These are phyloP conservation scores for Cricetomys ansorgei DNA, from an alignment of 2,113 vertebrate genomes.

Conservation along the genomic window DNA sequence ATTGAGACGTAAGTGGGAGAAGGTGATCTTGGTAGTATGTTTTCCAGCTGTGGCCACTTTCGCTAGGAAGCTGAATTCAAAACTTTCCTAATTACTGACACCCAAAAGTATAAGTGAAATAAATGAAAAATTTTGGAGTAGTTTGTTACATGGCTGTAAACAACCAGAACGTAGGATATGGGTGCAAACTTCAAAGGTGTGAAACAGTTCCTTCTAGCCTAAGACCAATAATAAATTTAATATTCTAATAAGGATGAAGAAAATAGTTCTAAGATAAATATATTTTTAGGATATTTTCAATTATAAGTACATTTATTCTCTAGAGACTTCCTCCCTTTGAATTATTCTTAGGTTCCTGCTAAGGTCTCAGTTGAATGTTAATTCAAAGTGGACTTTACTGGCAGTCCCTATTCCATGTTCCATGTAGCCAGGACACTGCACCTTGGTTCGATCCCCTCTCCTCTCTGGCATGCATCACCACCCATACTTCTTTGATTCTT, in stretches of 20 bases:
- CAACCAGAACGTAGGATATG: not conserved
- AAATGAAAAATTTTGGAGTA: not conserved
- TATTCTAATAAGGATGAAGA: not conserved
- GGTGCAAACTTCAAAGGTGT: not conserved
- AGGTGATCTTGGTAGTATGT: not conserved
- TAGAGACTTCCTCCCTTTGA: not conserved
- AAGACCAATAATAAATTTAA: not conserved
- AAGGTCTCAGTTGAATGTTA: not conserved
- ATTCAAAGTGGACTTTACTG: not conserved
- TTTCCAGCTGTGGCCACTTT: not conserved
- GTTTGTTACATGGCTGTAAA: not conserved
- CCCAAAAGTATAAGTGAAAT: not conserved
- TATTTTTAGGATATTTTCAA: not conserved
- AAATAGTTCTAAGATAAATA: not conserved
- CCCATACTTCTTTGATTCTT: not conserved
- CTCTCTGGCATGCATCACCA: not conserved
- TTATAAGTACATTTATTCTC: not conserved
- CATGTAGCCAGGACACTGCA: too few species aligned
- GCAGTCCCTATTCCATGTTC: accelerated
- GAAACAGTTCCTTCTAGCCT: not conserved
- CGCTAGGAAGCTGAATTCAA: not conserved
- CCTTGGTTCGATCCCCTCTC: not conserved
- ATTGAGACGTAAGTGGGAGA: not conserved
- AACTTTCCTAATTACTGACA: not conserved
- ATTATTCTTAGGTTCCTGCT: not conserved